A percentile compares a stretch with the other conserved stretches of the same genome.
phyloP scores from a whole-genome alignment of 2,113 vertebrate genomes.

The Heterotilapia buettikoferi region DNA sequence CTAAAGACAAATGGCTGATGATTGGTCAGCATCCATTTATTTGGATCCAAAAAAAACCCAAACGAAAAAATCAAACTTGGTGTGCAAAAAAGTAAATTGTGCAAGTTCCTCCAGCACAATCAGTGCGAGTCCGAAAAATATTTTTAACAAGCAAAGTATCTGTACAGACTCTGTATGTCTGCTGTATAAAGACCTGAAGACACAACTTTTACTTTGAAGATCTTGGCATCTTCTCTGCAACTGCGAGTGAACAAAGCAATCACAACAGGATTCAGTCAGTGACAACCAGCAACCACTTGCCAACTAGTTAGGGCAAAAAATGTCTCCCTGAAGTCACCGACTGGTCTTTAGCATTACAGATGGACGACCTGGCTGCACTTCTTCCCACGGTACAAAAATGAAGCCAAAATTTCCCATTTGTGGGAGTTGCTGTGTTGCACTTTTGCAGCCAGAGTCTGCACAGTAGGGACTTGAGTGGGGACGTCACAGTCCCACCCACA shows the following conservation, averaged over 20 bases:
- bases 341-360: background rate
- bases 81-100: background rate
- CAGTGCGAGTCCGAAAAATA: fast-evolving
- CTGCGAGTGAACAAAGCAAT: background rate
- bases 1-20: background rate
- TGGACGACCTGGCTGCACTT: background rate
- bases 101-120: background rate
- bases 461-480: background rate
- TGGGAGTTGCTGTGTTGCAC: background rate
- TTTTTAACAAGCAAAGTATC: background rate
- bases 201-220: background rate
- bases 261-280: background rate
- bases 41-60: background rate
- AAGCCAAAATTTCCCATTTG: background rate
- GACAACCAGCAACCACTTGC: background rate
- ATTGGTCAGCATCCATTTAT: background rate
- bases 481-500: background rate
- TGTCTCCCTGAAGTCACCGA: background rate
- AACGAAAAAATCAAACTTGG: background rate
- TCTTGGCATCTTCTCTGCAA: background rate
- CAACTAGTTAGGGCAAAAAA: background rate
- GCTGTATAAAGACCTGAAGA: background rate
- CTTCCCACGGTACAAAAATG: background rate
- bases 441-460: background rate
- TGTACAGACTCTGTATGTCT: background rate